Base-by-base conservation (phyloP, 2,888 invertebrate genomes). In the Tortricodes alternella region DNA sequence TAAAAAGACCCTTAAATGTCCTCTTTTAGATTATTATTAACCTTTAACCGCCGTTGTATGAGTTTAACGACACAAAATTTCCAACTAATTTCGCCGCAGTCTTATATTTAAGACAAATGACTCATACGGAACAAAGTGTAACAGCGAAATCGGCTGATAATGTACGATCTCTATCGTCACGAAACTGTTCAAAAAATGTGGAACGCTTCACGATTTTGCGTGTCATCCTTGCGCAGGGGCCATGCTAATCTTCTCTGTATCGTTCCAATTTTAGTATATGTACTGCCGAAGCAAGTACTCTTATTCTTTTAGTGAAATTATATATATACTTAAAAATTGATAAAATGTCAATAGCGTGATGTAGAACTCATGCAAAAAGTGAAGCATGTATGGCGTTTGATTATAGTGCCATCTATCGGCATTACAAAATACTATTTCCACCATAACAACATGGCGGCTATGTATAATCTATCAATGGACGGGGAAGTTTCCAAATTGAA, bases 161-260 rank as follows among this genome's bases (percentile, higher is more conserved):
- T n/a, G n/a, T n/a, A 23, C 23, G 24, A 15, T 24, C 13, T 21
- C 0, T 24, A 4, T 32, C 2, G 3, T 32, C 4, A 32, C 11
- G 8, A 32, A 13, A 2, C 0, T 6, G 6, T 15, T 15, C 34
- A 34, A 34, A 34, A 34, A 34, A 34, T 34, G 34, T 34, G 34
- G 34, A 34, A 34, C 34, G 34, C 34, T 34, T 34, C 34, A 34
- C 34, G 34, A 34, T 34, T 34, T 34, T 34, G 34, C 34, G 34
- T 34, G 34, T 34, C 34, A 34, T 34, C 34, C 34, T 34, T 34
- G 34, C 34, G 34, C 34, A 34, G 34, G 34, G 34, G 34, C 34
- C 34, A 34, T 34, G 34, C 34, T 34, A 34, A 34, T 34, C 34
- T 34, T 34, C 34, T 34, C 34, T 34, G 34, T 34, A 34, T 34